phyloP scores from a whole-genome alignment of 1,140 invertebrate species.

The Macrobrachium nipponense region DNA sequence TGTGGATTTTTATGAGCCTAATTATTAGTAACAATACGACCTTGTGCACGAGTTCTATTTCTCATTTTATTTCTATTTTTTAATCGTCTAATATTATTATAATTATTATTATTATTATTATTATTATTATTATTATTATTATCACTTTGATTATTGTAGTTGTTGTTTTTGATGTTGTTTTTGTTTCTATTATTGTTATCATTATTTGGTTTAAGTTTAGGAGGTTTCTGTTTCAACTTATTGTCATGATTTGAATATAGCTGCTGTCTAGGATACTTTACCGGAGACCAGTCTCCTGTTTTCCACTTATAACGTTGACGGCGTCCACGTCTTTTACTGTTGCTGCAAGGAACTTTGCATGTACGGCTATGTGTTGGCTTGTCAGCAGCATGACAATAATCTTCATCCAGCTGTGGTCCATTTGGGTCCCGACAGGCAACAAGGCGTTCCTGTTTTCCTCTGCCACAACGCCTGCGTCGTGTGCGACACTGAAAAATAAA shows the following conservation, averaged over 20 bases:
- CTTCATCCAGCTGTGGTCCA: constrained; percentile 48
- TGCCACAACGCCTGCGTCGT: constrained; percentile 65
- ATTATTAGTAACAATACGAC: too few relatives aligned
- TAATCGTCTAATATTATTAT: too few relatives aligned
- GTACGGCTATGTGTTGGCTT: constrained; percentile 46
- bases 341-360: constrained; percentile 52
- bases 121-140: too few relatives aligned
- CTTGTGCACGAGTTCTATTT: too few relatives aligned
- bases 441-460: constrained; percentile 66
- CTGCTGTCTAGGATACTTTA: constrained; percentile 54
- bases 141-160: neutral
- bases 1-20: too few relatives aligned
- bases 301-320: constrained; percentile 61
- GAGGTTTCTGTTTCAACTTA: constrained; percentile 23
- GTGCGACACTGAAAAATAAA: constrained; percentile 30
- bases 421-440: constrained; percentile 68
- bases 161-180: constrained; percentile 1
- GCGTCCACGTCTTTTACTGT: neutral
- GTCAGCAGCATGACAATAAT: constrained; percentile 49
- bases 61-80: too few relatives aligned
- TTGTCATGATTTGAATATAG: neutral
- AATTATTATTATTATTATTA: too few relatives aligned
- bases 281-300: constrained; percentile 60
- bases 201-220: neutral
- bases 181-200: constrained; percentile 13